Evolutionary conservation across 2,888 invertebrate species (phyloP).

Genomic region (Tipula helvola): DNA sequence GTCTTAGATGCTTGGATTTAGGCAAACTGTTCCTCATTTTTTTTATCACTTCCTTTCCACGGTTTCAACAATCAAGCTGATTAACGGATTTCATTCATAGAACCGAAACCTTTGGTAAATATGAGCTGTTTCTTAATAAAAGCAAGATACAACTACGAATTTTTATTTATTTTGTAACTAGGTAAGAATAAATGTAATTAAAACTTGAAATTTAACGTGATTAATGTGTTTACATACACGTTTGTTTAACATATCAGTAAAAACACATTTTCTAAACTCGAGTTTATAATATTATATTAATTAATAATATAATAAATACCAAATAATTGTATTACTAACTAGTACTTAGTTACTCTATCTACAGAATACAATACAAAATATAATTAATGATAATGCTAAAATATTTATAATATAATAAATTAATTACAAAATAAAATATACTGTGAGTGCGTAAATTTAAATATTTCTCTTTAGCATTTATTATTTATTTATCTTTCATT

Average conservation of each 20-base stretch:
- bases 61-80: too few relatives aligned
- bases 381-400: not conserved
- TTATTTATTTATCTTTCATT: not conserved
- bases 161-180: too few relatives aligned
- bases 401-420: not conserved
- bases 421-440: not conserved
- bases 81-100: too few relatives aligned
- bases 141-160: too few relatives aligned
- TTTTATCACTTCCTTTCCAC: too few relatives aligned
- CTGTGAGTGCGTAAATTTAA: not conserved
- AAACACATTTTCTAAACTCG: not conserved
- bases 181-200: too few relatives aligned
- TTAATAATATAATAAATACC: not conserved
- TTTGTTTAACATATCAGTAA: not conserved
- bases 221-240: not conserved
- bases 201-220: too few relatives aligned
- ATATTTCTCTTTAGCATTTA: not conserved
- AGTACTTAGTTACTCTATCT: not conserved
- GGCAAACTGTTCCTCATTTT: too few relatives aligned
- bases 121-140: too few relatives aligned
- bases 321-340: not conserved
- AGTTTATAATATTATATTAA: not conserved
- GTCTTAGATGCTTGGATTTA: too few relatives aligned
- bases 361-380: not conserved
- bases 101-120: too few relatives aligned